Evolutionary conservation across 2,797 vertebrate genomes (phyloP).

Genomic region (Peromyscus eremicus): DNA sequence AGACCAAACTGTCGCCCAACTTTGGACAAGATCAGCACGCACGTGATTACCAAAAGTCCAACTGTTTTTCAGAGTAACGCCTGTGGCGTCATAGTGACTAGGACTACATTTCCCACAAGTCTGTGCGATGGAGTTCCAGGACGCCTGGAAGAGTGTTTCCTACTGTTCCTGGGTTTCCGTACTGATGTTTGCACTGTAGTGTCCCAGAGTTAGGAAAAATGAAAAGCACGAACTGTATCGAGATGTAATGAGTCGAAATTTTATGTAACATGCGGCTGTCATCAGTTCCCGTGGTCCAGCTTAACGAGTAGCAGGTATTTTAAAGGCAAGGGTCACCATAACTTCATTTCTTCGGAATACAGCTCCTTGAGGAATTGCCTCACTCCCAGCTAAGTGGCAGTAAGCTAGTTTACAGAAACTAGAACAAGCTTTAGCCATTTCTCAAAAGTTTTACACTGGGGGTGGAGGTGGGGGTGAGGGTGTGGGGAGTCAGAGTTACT

Average conservation of each 20-base stretch:
- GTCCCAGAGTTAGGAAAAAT: not conserved
- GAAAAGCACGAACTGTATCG: not conserved
- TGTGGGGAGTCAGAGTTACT: not conserved
- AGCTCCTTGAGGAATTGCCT: not conserved
- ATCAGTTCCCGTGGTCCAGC: not conserved
- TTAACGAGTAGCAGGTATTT: not conserved
- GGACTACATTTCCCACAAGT: conserved; percentile 6
- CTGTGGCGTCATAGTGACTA: not conserved
- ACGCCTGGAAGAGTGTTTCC: not conserved
- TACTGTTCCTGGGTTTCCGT: not conserved
- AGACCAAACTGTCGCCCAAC: not conserved
- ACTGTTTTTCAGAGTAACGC: not conserved
- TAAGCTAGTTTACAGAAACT: not conserved
- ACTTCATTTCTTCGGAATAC: not conserved
- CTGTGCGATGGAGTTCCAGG: not conserved
- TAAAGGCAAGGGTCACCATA: not conserved
- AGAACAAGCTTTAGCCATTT: not conserved
- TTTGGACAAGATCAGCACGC: not conserved
- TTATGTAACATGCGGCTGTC: not conserved
- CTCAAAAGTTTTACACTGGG: not conserved
- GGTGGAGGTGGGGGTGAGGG: no score
- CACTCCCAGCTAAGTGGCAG: not conserved
- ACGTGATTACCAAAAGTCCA: not conserved
- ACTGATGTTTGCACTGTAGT: no score
- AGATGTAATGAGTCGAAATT: not conserved